phyloP scores from a whole-genome alignment of 1,140 invertebrate genomes.

The Metaphire vulgaris region DNA sequence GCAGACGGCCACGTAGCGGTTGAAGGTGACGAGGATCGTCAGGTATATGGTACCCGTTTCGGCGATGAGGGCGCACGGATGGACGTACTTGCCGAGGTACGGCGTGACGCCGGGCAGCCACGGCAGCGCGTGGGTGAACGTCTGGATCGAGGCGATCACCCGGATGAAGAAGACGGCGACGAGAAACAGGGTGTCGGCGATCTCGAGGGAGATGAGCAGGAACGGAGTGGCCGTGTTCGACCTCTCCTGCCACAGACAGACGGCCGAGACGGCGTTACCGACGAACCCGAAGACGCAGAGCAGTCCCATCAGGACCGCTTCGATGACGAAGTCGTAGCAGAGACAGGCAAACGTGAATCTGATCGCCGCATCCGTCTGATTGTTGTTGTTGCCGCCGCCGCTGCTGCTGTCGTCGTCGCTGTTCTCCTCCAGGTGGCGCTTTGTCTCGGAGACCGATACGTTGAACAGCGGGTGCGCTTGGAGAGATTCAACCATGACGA shows the following conservation, averaged over 20 bases:
- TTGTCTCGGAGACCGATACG: too few species aligned
- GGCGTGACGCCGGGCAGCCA: conserved; percentile 57
- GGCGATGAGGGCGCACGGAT: conserved; percentile 76
- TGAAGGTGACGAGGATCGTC: conserved; percentile 82
- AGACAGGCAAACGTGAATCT: not conserved
- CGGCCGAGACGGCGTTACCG: conserved; percentile 79
- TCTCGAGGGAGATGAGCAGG: conserved; percentile 76
- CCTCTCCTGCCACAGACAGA: conserved; percentile 59
- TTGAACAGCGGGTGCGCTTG: too few species aligned
- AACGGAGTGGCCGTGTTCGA: conserved; percentile 30
- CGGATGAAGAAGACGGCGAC: conserved; percentile 77
- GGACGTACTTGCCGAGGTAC: conserved; percentile 62
- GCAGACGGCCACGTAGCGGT: conserved; percentile 86
- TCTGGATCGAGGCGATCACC: conserved; percentile 67
- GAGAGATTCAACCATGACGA: not conserved
- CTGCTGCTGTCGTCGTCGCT: too few species aligned
- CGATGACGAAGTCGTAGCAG: conserved; percentile 64
- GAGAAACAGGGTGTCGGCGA: conserved; percentile 79
- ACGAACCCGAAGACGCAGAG: conserved; percentile 70
- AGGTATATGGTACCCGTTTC: conserved; percentile 83
- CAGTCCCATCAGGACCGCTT: conserved; percentile 67
- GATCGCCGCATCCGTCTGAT: not conserved
- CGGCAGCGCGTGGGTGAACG: conserved; percentile 61
- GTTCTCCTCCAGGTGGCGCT: too few species aligned
- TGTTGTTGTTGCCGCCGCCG: not conserved